These are phyloP conservation scores for Amphiura filiformis DNA, from an alignment of 35 echinoderm and acorn worm species.

Conservation along the genomic window DNA sequence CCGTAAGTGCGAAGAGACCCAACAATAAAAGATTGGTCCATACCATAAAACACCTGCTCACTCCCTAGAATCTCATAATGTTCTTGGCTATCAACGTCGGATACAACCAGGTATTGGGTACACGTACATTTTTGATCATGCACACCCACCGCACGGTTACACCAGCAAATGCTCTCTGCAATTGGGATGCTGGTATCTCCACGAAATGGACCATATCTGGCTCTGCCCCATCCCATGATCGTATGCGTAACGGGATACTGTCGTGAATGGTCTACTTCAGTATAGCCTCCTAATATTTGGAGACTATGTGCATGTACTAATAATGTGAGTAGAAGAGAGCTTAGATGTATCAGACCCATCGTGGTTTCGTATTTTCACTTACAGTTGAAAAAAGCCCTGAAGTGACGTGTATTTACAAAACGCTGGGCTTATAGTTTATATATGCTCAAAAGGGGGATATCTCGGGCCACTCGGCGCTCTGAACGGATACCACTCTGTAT, in stretches of 20 bases:
- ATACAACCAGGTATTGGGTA: neutral
- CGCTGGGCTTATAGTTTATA: no score
- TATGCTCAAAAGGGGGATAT: no score
- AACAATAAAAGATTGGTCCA: neutral
- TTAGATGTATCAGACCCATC: no score
- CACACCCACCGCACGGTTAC: no score
- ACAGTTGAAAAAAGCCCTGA: no score
- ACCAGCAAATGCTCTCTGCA: neutral
- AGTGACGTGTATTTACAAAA: no score
- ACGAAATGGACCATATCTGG: neutral
- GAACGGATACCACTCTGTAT: no score
- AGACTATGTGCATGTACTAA: neutral
- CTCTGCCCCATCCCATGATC: neutral
- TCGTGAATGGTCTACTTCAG: neutral
- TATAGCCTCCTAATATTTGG: neutral
- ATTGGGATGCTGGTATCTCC: neutral
- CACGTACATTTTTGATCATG: neutral
- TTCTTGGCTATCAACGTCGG: neutral
- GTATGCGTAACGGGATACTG: neutral
- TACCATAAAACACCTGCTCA: neutral
- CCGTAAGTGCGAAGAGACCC: neutral
- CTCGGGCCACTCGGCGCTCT: no score
- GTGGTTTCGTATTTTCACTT: no score
- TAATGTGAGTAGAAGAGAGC: no score
- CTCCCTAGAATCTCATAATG: neutral